Conservation (phyloP, 2,888 invertebrate genomes). For the Opisthograptis luteolata region DNA sequence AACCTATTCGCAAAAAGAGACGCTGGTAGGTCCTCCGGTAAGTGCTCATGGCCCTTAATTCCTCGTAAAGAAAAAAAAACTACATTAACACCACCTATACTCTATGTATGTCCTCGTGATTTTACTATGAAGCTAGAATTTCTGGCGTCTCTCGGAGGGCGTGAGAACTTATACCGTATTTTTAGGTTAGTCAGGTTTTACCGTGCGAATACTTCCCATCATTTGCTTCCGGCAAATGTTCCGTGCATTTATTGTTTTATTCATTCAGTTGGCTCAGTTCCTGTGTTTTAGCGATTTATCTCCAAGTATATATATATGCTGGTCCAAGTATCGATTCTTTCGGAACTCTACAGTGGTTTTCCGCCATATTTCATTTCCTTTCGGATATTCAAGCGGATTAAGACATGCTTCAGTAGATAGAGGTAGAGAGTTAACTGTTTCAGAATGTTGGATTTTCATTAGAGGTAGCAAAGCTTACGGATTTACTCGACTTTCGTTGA, state of each 20-base stretch:
- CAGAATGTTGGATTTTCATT: no score
- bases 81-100: no score
- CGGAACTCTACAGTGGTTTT: conserved; percentile 14
- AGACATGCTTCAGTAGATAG: conserved; percentile 10
- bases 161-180: not conserved
- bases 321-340: conserved; percentile 30
- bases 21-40: no score
- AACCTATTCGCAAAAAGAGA: no score
- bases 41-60: no score
- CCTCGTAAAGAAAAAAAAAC: no score
- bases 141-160: no score
- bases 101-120: no score
- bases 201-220: conserved; percentile 8
- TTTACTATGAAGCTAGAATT: no score
- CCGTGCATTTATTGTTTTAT: conserved; percentile 34
- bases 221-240: conserved; percentile 32
- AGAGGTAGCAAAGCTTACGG: no score
- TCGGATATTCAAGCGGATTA: conserved; percentile 19
- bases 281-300: conserved; percentile 21
- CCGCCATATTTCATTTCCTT: conserved; percentile 29
- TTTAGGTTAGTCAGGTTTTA: conserved; percentile 10
- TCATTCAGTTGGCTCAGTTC: conserved; percentile 21
- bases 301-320: conserved; percentile 14
- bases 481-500: no score
- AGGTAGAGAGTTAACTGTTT: conserved; percentile 18